Conservation (phyloP, 2,888 invertebrate species). For the Tethea ocularis region DNA sequence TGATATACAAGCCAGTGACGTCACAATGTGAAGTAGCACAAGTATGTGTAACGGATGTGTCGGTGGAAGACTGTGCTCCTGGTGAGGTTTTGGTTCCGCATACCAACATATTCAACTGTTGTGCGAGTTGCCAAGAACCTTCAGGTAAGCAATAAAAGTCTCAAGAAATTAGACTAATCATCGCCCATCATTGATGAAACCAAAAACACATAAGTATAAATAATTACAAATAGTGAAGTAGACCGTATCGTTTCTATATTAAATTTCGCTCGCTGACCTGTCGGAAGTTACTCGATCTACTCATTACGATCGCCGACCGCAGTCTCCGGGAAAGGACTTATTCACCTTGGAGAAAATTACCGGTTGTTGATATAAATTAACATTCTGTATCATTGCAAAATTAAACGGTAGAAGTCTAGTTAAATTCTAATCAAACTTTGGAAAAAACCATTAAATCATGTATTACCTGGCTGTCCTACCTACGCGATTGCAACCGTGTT, state of each 20-base stretch:
- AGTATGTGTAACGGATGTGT: slow-evolving; percentile 66
- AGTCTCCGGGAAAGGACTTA: slow-evolving; percentile 55
- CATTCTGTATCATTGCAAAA: slow-evolving; percentile 25
- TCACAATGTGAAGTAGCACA: slow-evolving; percentile 59
- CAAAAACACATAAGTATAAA: not conserved
- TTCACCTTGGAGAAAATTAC: slow-evolving; percentile 53
- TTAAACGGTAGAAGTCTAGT: slow-evolving; percentile 1
- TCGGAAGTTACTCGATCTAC: slow-evolving; percentile 45
- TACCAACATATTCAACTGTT: slow-evolving; percentile 62
- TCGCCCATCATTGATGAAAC: not conserved
- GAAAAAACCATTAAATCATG: no score
- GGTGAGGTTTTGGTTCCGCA: slow-evolving; percentile 52
- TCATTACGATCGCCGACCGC: slow-evolving; percentile 40
- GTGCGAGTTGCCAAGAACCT: slow-evolving; percentile 65
- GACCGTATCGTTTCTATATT: slow-evolving; percentile 19
- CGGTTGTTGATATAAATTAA: slow-evolving; percentile 28
- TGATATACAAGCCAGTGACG: slow-evolving; percentile 27
- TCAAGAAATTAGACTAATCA: not conserved
- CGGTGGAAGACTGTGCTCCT: slow-evolving; percentile 48
- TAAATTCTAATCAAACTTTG: no score
- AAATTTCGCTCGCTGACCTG: slow-evolving; percentile 22
- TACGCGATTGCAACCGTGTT: no score
- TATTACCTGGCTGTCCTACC: no score
- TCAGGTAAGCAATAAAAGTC: no score
- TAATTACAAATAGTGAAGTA: slow-evolving; percentile 23